Conservation (phyloP, 2,113 vertebrate genomes). For the Globicephala melas region DNA sequence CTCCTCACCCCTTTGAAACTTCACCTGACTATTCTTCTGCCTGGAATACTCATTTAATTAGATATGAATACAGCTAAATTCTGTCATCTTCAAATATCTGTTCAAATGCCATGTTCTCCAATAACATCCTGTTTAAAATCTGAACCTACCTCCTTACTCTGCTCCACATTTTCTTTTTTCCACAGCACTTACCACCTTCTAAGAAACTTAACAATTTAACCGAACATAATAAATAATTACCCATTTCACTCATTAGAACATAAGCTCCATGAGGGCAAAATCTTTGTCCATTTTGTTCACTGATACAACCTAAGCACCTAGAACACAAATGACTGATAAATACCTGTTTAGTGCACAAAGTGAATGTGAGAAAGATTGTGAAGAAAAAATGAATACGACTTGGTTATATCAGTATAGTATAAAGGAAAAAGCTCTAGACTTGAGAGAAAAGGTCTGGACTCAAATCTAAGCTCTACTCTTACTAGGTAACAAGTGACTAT, state of each 20-base stretch:
- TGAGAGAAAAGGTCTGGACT: neutral
- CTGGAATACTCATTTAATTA: neutral
- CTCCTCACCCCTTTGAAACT: no score
- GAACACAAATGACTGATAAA: constrained; percentile 3
- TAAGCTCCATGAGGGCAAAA: neutral
- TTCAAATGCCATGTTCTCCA: neutral
- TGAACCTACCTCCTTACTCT: neutral
- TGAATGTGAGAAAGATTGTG: neutral
- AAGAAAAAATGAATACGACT: neutral
- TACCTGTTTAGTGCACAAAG: neutral
- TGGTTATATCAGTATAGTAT: neutral
- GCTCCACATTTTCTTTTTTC: neutral
- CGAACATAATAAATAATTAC: neutral
- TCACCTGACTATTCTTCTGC: neutral
- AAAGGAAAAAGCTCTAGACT: neutral
- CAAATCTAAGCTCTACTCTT: neutral
- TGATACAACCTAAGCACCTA: neutral
- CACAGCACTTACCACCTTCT: neutral
- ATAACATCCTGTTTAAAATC: neutral
- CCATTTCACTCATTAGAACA: neutral
- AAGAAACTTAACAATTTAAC: neutral
- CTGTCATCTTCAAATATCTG: neutral
- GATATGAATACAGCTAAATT: neutral
- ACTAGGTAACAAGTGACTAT: neutral
- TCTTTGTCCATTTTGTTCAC: neutral